Conservation (phyloP, 2,113 vertebrate genomes). For the Heterotilapia buettikoferi region DNA sequence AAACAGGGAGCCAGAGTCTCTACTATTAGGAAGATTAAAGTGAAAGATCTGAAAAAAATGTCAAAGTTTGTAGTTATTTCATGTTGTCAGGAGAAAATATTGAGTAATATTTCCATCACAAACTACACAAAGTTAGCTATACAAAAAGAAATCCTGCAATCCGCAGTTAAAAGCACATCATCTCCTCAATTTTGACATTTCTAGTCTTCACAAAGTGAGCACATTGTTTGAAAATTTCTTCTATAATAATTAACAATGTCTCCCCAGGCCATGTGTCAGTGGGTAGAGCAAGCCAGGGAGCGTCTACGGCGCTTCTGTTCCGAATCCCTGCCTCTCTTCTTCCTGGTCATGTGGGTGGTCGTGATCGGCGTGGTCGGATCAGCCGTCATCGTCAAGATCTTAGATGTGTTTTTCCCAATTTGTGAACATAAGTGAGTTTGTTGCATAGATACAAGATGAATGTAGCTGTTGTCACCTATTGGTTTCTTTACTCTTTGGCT, state of each 20-base stretch:
- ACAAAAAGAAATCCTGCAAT: background rate
- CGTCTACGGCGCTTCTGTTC: conserved; percentile 80
- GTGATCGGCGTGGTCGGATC: conserved; percentile 84
- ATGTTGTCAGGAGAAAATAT: background rate
- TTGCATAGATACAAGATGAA: background rate
- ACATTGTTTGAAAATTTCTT: background rate
- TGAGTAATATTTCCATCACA: background rate
- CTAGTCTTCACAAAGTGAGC: background rate
- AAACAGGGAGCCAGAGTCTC: background rate
- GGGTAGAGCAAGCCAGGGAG: conserved; percentile 82
- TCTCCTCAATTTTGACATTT: background rate
- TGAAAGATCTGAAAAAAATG: background rate
- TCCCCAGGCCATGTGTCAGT: conserved; percentile 85
- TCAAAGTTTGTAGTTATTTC: background rate
- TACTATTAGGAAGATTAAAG: background rate
- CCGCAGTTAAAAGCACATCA: background rate
- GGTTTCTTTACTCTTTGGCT: background rate
- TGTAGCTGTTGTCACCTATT: background rate
- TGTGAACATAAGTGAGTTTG: conserved; percentile 83
- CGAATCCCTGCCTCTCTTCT: conserved; percentile 81
- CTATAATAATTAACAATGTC: background rate
- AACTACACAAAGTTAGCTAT: background rate
- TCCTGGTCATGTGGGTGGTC: conserved; percentile 83
- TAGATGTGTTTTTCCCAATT: conserved; percentile 83
- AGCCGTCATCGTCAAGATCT: conserved; percentile 77